phyloP scores from a whole-genome alignment of 2,888 invertebrate species.

The Trachelus tabidus region DNA sequence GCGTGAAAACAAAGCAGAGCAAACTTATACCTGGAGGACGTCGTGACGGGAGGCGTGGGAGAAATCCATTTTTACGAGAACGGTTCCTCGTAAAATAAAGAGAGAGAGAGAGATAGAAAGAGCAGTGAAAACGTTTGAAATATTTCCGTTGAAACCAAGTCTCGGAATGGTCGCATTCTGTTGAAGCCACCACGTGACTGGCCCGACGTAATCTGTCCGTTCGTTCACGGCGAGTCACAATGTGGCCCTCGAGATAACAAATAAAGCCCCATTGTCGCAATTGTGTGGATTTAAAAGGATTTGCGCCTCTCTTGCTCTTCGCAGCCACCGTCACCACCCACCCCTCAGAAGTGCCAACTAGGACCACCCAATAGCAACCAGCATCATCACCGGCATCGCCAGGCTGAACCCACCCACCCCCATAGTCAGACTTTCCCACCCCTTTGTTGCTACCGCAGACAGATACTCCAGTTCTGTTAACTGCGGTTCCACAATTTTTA shows the following conservation, averaged over 20 bases:
- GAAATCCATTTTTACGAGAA: slow-evolving; percentile 53
- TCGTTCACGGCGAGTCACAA: slow-evolving; percentile 66
- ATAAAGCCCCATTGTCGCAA: slow-evolving; percentile 67
- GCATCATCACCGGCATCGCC: background rate
- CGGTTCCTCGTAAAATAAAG: slow-evolving; percentile 58
- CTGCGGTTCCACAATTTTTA: background rate
- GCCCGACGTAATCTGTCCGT: slow-evolving; percentile 66
- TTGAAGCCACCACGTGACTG: slow-evolving; percentile 62
- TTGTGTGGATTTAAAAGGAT: slow-evolving; percentile 68
- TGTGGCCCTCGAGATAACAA: slow-evolving; percentile 68
- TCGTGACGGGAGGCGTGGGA: background rate
- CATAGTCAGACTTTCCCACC: background rate
- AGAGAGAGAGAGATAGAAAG: slow-evolving; percentile 34
- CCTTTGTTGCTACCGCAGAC: background rate
- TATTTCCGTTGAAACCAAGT: slow-evolving; percentile 48
- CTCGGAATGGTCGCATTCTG: slow-evolving; percentile 47
- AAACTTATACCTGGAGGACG: slow-evolving; percentile 2
- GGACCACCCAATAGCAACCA: background rate
- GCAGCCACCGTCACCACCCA: slow-evolving; percentile 15
- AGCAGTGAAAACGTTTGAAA: slow-evolving; percentile 49
- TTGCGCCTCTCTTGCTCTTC: slow-evolving; percentile 56
- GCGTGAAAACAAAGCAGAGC: background rate
- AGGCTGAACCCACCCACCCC: background rate
- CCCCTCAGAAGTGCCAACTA: background rate
- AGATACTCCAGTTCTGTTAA: background rate